Base-by-base conservation (phyloP, 37 sponge, comb jelly and placozoan species). In the Haliclona indistincta region DNA sequence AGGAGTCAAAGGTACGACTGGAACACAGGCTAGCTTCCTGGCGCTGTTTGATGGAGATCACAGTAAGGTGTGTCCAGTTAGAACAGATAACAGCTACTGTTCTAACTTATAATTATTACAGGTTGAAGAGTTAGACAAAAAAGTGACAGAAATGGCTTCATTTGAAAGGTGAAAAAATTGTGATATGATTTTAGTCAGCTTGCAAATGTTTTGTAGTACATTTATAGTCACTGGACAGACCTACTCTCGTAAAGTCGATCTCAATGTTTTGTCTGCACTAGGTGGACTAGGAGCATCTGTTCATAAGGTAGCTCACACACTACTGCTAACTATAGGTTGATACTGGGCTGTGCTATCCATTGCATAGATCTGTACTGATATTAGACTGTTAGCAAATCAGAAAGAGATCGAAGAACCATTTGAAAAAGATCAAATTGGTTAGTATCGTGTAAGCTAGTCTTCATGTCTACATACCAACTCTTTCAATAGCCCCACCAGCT, bases 191-290 rank as follows among this genome's bases (percentile, higher is more conserved):
- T n/a, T n/a, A n/a, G n/a, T n/a, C n/a, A n/a, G n/a, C n/a, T n/a
- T n/a, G n/a, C n/a, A n/a, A n/a, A n/a, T n/a, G n/a, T n/a, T n/a
- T n/a, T n/a, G n/a, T n/a, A n/a, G n/a, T n/a, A n/a, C n/a, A n/a
- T n/a, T n/a, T n/a, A n/a, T 66, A n/a, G n/a, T 99, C 10, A 99
- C 99, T 55, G 99, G 99, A 7, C 99, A 99, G 75, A 99, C 96
- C 1, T 99, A 99, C 70, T 71, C 79, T 40, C 75, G 99, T 10
- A 99, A 99, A 60, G 81, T 93, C 3, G 99, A 99, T 73, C 45
- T 90, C 3, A 89, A 93, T 11, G 74, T 99, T 2, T 39, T 99
- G n/a, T 83, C 84, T 52, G 82, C 73, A 38, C 58, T 99, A 41
- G 80, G 81, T 37, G 74, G 95, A 51, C 76, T 98, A 4, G 99